Percentiles rank a stretch among this genome's conserved stretches.
Conservation (phyloP, 2,113 vertebrate species). For the Stegostoma tigrinum region DNA sequence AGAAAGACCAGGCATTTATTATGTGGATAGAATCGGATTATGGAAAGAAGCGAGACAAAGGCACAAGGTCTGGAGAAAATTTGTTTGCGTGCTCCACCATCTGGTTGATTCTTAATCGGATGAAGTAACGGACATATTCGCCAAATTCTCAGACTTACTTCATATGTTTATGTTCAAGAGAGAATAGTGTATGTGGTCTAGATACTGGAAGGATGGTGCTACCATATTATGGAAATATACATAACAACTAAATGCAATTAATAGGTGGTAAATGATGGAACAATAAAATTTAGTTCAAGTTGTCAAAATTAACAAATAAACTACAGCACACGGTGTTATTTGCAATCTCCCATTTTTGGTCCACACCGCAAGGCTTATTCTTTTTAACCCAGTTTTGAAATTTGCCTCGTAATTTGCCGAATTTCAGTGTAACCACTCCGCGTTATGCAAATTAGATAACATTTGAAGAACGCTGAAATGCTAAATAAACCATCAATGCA, state of each 20-base stretch:
- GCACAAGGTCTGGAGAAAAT: not conserved
- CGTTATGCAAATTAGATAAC: not conserved
- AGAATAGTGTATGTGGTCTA: not conserved
- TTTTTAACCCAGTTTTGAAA: not conserved
- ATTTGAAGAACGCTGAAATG: not conserved
- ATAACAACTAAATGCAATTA: not conserved
- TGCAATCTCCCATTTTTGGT: not conserved
- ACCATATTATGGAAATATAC: not conserved
- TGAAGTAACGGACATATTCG: not conserved
- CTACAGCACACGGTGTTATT: not conserved
- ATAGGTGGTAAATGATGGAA: not conserved
- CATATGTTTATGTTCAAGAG: not conserved
- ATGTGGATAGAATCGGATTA: not conserved
- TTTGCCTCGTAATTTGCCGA: not conserved
- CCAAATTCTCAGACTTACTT: not conserved
- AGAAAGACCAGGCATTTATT: not conserved
- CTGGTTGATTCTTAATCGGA: slow-evolving; percentile 7
- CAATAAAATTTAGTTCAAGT: not conserved
- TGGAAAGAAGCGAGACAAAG: not conserved
- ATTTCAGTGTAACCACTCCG: not conserved
- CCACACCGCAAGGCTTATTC: not conserved
- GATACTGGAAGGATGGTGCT: not conserved
- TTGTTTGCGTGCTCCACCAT: not conserved
- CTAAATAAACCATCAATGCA: not conserved
- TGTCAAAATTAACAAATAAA: not conserved